Conservation (phyloP, 2,888 invertebrate species). For the Ormyrus nitidulus region DNA sequence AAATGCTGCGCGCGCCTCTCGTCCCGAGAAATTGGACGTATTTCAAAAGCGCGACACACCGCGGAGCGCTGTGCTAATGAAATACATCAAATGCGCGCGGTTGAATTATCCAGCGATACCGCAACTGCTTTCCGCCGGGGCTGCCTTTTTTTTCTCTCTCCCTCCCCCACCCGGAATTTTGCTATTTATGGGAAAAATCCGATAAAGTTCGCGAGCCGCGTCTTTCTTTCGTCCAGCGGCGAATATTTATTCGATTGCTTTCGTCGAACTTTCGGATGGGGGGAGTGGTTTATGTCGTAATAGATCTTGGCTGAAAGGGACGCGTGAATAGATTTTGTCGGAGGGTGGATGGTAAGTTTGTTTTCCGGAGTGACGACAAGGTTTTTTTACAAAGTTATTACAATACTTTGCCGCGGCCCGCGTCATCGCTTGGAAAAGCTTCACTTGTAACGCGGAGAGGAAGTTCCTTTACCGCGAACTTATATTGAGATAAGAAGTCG, state of each 20-base stretch:
- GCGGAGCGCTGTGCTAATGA: conserved; percentile 23
- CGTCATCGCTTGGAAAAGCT: too few species aligned
- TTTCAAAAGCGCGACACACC: conserved; percentile 18
- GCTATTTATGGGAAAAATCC: conserved; percentile 22
- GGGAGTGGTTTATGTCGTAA: too few species aligned
- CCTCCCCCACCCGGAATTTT: neutral
- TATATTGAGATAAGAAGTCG: too few species aligned
- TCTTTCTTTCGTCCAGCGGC: neutral
- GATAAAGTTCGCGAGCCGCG: conserved; percentile 5
- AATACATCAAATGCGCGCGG: conserved; percentile 47
- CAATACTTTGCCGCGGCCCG: too few species aligned
- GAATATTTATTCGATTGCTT: conserved; percentile 11
- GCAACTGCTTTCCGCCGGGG: too few species aligned
- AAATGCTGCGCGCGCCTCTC: conserved; percentile 11
- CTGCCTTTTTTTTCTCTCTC: neutral
- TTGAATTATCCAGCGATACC: conserved; percentile 39
- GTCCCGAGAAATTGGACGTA: conserved; percentile 41
- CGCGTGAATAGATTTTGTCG: too few species aligned
- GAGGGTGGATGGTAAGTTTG: too few species aligned
- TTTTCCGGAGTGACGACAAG: too few species aligned
- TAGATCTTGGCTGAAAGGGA: too few species aligned
- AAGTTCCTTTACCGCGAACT: too few species aligned
- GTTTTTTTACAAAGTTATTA: too few species aligned
- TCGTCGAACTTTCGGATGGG: neutral
- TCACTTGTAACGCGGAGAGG: too few species aligned